Conservation (phyloP, 2,888 invertebrate genomes). For the Cryptocephalus moraei region DNA sequence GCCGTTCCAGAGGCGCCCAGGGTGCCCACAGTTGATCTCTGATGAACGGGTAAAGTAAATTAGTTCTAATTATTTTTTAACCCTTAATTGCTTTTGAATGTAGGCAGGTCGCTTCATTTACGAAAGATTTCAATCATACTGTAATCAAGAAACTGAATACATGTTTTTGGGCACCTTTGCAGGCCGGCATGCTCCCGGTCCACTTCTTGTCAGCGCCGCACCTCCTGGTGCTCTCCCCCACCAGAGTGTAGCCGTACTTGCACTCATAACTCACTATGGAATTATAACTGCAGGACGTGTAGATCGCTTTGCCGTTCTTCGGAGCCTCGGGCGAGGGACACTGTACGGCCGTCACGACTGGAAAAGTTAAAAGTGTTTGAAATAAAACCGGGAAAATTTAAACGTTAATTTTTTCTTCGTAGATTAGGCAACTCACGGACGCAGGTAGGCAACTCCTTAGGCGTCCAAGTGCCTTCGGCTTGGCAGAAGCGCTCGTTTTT, state of each 20-base stretch:
- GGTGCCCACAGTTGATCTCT: constrained; percentile 97
- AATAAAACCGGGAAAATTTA: no score
- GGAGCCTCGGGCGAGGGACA: constrained; percentile 90
- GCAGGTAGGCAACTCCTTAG: constrained; percentile 79
- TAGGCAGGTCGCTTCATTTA: no score
- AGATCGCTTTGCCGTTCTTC: constrained; percentile 84
- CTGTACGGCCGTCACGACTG: constrained; percentile 83
- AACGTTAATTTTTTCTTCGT: no score
- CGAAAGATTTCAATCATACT: no score
- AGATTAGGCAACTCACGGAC: constrained; percentile 61
- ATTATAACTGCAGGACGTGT: constrained; percentile 88
- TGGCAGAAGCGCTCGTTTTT: constrained; percentile 78
- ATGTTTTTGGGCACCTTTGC: constrained; percentile 91
- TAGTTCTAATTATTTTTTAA: no score
- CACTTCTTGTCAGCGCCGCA: constrained; percentile 93
- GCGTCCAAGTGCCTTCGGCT: constrained; percentile 81
- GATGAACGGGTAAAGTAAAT: no score
- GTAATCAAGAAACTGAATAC: no score
- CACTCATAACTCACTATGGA: constrained; percentile 94
- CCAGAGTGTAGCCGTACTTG: constrained; percentile 83
- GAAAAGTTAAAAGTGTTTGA: background rate
- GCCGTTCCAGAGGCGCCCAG: constrained; percentile 90
- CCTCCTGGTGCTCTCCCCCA: constrained; percentile 80
- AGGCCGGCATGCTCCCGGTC: constrained; percentile 84
- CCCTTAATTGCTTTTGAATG: no score